A percentile compares a stretch with the other conserved stretches of the same genome.
Evolutionary conservation across 2,113 vertebrate genomes (phyloP).

Genomic region (Coregonus clupeaformis): DNA sequence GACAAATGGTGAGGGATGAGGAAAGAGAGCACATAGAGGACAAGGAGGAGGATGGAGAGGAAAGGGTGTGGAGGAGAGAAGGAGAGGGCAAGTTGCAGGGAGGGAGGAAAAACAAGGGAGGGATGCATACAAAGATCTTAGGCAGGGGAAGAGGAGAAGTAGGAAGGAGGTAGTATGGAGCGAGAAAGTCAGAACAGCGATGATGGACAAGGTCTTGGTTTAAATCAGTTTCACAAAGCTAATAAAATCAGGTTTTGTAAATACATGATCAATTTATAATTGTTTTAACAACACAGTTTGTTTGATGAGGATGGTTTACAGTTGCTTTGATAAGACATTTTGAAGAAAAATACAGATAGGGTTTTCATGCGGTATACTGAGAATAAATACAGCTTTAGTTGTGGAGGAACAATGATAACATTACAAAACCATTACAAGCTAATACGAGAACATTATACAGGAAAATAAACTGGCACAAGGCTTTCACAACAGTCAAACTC

Average conservation of each 20-base stretch:
- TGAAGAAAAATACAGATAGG: neutral
- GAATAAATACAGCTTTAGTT: constrained; percentile 27
- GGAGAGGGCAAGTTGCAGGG: constrained; percentile 23
- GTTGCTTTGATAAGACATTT: neutral
- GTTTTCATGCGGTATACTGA: neutral
- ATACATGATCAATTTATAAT: neutral
- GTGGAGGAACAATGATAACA: neutral
- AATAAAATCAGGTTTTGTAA: neutral
- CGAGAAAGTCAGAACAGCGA: neutral
- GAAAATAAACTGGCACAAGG: constrained; percentile 3
- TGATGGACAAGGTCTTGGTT: neutral
- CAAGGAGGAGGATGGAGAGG: constrained; percentile 20
- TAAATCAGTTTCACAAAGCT: neutral
- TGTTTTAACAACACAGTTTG: neutral
- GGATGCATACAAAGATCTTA: neutral
- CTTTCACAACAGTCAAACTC: constrained; percentile 17
- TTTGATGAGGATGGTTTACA: neutral
- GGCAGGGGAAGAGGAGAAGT: constrained; percentile 34
- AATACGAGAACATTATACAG: neutral
- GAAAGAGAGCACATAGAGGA: constrained; percentile 40
- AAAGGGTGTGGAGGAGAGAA: constrained; percentile 41
- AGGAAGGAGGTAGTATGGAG: constrained; percentile 16
- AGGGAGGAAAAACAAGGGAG: constrained; percentile 39
- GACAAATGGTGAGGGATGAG: constrained; percentile 27
- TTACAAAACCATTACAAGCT: neutral